phyloP scores from a whole-genome alignment of 2,888 invertebrate genomes.

The Cryptus armator region DNA sequence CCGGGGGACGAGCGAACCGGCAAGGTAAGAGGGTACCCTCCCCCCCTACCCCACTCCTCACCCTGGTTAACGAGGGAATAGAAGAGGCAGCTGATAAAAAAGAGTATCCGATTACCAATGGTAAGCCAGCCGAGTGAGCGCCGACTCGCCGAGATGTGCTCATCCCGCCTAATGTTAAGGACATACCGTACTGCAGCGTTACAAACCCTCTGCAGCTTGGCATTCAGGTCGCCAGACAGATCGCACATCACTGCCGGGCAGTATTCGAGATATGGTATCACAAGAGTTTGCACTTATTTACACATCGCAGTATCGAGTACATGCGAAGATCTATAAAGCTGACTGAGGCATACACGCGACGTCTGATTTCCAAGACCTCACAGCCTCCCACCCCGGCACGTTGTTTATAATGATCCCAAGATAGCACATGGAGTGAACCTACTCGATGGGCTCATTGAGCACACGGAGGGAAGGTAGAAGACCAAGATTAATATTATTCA shows the following conservation, averaged over 20 bases:
- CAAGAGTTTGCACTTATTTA: background rate
- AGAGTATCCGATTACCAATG: too few species aligned
- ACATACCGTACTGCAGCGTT: background rate
- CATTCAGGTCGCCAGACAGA: background rate
- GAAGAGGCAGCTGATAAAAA: too few species aligned
- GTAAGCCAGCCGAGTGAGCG: too few species aligned
- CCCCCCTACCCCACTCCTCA: too few species aligned
- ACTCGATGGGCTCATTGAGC: background rate
- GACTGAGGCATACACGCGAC: background rate
- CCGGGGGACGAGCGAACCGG: too few species aligned
- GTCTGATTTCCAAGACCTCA: background rate
- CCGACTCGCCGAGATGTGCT: too few species aligned
- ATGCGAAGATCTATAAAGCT: background rate
- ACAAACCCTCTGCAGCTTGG: background rate
- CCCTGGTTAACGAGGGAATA: too few species aligned
- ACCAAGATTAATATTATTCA: background rate
- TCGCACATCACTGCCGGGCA: background rate
- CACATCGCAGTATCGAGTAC: background rate
- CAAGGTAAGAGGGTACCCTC: too few species aligned
- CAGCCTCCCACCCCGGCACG: background rate
- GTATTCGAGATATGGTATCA: constrained; percentile 1
- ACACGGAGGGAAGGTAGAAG: constrained; percentile 1
- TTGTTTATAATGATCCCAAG: constrained; percentile 13
- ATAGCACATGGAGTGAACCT: background rate
- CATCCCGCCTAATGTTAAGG: background rate